Conservation (phyloP, 2,113 vertebrate genomes). For the Chunga burmeisteri region DNA sequence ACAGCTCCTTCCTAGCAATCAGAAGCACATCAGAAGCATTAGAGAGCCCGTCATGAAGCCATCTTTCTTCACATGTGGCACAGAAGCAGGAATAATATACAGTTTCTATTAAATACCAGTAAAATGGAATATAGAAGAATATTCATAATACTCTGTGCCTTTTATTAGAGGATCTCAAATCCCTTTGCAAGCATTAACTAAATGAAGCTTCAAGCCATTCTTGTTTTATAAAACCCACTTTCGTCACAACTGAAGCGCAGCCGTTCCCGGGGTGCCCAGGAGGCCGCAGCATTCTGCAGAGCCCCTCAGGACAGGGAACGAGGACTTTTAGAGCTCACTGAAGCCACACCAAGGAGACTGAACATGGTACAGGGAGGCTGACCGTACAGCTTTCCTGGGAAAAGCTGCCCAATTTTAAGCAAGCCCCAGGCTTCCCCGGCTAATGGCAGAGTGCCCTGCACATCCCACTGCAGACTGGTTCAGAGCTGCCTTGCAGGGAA, state of each 20-base stretch:
- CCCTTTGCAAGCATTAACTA: slow-evolving; percentile 35
- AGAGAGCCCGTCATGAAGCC: background rate
- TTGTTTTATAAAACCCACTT: background rate
- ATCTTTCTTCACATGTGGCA: background rate
- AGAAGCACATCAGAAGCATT: background rate
- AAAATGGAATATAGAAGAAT: slow-evolving; percentile 26
- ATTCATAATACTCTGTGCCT: background rate
- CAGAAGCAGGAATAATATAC: slow-evolving; percentile 6
- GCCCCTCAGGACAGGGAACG: background rate
- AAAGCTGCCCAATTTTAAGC: background rate
- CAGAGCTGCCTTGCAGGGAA: background rate
- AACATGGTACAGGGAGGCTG: background rate
- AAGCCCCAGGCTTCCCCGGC: background rate
- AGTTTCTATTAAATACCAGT: slow-evolving; percentile 21
- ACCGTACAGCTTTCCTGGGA: background rate
- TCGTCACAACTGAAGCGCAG: background rate
- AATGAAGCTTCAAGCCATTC: slow-evolving; percentile 29
- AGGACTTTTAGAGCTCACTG: background rate
- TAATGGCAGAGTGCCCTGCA: background rate
- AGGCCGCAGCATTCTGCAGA: background rate
- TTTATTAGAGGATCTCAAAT: slow-evolving; percentile 30
- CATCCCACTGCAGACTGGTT: background rate
- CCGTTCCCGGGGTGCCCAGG: background rate
- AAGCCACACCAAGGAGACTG: background rate
- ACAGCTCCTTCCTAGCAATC: background rate